Evolutionary conservation across 1,140 invertebrate species (phyloP).

Genomic region (Papilio helenus): DNA sequence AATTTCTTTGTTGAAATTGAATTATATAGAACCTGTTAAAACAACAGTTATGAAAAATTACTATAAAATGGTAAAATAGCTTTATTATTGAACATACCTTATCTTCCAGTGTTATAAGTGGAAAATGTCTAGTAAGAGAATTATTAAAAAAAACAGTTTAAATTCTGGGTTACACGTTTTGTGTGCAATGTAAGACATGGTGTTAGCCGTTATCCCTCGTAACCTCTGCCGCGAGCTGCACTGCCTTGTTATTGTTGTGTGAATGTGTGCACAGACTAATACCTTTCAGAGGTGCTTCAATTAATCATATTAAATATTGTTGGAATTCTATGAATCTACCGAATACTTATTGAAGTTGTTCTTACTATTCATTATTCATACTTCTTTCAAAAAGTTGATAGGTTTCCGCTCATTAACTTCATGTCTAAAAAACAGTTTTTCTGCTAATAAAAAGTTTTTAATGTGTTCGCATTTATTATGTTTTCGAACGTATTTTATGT

Average conservation of each 20-base stretch:
- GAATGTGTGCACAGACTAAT: constrained; percentile 40
- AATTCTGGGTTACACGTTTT: background rate
- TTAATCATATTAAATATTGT: background rate
- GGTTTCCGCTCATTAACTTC: background rate
- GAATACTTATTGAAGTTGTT: background rate
- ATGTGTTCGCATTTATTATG: constrained; percentile 38
- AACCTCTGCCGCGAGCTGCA: constrained; percentile 52
- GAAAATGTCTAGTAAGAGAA: background rate
- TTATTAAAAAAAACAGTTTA: background rate
- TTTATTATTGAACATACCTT: background rate
- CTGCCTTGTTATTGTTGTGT: constrained; percentile 48
- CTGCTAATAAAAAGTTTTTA: constrained; percentile 32
- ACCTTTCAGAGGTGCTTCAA: constrained; percentile 28
- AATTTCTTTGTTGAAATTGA: too few species aligned
- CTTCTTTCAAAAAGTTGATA: background rate
- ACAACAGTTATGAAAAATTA: background rate
- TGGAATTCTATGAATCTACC: background rate
- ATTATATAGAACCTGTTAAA: background rate
- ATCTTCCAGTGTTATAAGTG: background rate
- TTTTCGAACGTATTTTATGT: constrained; percentile 47
- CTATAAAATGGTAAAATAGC: background rate
- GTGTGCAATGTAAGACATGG: background rate
- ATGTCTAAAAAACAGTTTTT: background rate
- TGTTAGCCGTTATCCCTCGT: constrained; percentile 34
- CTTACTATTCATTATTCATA: too few species aligned